Base-by-base conservation (phyloP, 53 echinoderm and acorn worm species). In the Mesocentrotus franciscanus region DNA sequence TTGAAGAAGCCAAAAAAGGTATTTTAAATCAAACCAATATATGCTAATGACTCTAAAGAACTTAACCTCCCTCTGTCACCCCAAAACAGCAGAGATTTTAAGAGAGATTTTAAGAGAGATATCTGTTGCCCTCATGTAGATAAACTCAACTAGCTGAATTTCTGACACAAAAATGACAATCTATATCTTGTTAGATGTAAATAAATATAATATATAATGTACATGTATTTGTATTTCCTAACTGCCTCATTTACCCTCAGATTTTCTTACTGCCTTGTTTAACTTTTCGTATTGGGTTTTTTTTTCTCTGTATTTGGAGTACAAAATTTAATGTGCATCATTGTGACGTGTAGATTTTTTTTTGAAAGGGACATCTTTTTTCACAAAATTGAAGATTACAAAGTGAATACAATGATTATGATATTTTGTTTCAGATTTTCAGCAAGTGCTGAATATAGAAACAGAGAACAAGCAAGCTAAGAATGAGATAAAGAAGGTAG, bases 1-100 rank as follows among this genome's bases (percentile, higher is more conserved):
- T 98, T 20, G 97, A 97, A 92, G 98, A 98, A 61, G 99, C 99
- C 1, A 96, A 94, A 92, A 97, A 97, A 98, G 99, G 99, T 99
- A 95, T 16, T 16, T 27, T 55, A 10, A 72, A 27, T 72, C 13
- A 32, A 76, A 76, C 33, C 76, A 76, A 32, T 33, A 32, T 33
- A 68, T 68, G 22, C 24, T 17, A 61, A 17, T 61, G 61, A 61
- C 17, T 61, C 61, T 61, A 1, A 61, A 49, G 49, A 49, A 5
- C 49, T 49, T 39, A 39, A 39, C 39, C 39, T 3, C 39, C 39
- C 39, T 39, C 39, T 39, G 1, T 39, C 39, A 39, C 39, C 39
- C 39, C 39, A 39, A 39, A 39, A 39, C 39, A 39, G 39, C 39
- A 39, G 49, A 49, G 49, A 49, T 49, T 49, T 39, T 81, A 22